Evolutionary conservation across 2,797 vertebrate genomes (phyloP).

Genomic region (Cossypha polioptera): DNA sequence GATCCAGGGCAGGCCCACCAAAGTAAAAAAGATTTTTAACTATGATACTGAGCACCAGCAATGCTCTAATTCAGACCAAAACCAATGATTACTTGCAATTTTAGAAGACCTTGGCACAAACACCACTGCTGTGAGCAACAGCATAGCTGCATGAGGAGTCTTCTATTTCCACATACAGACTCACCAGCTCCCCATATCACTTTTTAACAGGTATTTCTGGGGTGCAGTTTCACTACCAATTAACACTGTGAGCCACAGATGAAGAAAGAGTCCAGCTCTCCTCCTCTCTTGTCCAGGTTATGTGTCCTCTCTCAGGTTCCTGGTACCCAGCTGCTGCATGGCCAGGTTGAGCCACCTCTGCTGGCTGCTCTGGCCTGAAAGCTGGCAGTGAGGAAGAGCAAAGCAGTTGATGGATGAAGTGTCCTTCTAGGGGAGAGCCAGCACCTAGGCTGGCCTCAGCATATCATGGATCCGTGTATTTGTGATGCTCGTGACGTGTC

Average conservation of each 20-base stretch:
- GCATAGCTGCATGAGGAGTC: not conserved
- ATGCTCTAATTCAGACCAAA: not conserved
- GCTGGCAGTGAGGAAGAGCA: not conserved
- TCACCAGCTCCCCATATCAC: not conserved
- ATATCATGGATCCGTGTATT: not conserved
- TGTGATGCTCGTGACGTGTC: accelerated
- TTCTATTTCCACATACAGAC: not conserved
- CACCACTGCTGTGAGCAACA: not conserved
- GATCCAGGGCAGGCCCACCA: not conserved
- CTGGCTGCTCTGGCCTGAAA: not conserved
- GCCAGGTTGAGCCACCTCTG: not conserved
- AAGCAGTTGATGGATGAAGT: accelerated
- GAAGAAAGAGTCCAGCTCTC: not conserved
- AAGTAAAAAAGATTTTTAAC: not conserved
- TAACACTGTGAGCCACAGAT: not conserved
- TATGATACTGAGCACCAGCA: not conserved
- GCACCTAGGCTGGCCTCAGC: not conserved
- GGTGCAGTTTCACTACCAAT: not conserved
- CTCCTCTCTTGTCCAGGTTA: not conserved
- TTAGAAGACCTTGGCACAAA: not conserved
- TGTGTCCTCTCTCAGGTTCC: accelerated
- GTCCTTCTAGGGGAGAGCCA: not conserved
- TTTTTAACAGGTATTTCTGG: not conserved
- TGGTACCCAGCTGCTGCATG: not conserved
- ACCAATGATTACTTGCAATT: not conserved